phyloP scores from a whole-genome alignment of 2,113 vertebrate species.

The Callipepla californica region DNA sequence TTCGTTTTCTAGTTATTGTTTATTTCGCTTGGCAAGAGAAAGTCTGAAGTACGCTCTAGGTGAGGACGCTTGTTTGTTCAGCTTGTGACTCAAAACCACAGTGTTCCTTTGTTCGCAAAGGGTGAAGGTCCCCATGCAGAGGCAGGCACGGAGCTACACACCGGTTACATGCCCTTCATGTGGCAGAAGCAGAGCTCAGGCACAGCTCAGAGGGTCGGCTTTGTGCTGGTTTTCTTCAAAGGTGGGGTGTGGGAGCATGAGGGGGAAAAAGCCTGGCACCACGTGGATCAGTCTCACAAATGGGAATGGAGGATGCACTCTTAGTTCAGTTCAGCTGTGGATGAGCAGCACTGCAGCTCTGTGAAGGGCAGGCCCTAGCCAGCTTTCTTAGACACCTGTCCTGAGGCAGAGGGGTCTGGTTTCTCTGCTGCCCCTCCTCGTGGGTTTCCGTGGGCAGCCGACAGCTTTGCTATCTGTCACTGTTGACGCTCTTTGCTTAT shows the following conservation, averaged over 20 bases:
- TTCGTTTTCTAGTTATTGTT: background rate
- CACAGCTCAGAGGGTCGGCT: background rate
- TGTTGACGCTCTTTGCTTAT: background rate
- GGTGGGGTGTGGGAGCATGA: fast-evolving
- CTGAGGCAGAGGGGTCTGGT: background rate
- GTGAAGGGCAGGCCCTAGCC: background rate
- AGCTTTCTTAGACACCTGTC: background rate
- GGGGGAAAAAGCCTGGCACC: background rate
- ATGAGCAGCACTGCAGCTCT: background rate
- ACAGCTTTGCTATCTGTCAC: background rate
- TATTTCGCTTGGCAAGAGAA: background rate
- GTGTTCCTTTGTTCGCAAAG: background rate
- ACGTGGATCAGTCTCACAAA: background rate
- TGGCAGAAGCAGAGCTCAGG: background rate
- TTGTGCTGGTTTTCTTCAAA: background rate
- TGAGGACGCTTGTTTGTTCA: background rate
- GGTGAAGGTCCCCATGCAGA: background rate
- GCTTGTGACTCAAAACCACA: background rate
- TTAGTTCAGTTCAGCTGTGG: fast-evolving
- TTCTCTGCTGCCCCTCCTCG: background rate
- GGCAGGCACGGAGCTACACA: background rate
- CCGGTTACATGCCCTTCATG: background rate
- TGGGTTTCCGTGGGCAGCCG: background rate
- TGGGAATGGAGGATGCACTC: fast-evolving
- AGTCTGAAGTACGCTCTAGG: background rate